Base-by-base conservation (phyloP, 2,888 invertebrate genomes). In the Nebria salina region DNA sequence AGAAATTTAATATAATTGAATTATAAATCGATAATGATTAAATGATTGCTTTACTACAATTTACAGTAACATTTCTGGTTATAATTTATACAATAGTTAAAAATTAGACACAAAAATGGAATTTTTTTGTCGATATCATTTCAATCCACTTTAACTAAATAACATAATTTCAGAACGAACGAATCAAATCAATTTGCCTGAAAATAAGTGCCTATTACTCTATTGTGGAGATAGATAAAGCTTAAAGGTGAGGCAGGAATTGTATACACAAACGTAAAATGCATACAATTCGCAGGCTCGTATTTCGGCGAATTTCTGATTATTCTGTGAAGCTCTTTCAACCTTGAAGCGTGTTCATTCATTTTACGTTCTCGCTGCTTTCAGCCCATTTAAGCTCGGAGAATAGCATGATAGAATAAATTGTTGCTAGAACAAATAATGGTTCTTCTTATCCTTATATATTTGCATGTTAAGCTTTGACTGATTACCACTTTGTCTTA, bases 311-410 rank as follows among this genome's bases (percentile, higher is more conserved):
- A 70, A 70, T 34, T 26, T 11, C 11, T 26, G 70, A 70, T 15
- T 70, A 26, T 70, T 70, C 70, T 34, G 25, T 11, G 34, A 70
- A 70, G 70, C 70, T 20, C 70, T 70, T 70, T 20, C 70, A 70
- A 5, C 70, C 34, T 54, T 54, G 54, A 54, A 54, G 70, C 54
- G 25, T 15, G 70, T 70, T 70, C 70, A 70, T 70, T 70, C 70
- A 70, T 70, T 70, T 13, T 70, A 54, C 54, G 54, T 54, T 54
- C 11, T 26, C 70, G 70, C 70, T 11, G 70, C 70, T 70, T 70
- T 70, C 70, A 70, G 25, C 70, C 70, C 70, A 70, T 70, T 70
- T 70, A 25, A 70, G 70, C 70, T 70, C 26, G 70, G 70, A 1
- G 25, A 70, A 25, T 34, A 34, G 25, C 11, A 6, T 70, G 25